These are phyloP conservation scores for Nymphicus hollandicus DNA, from an alignment of 2,113 vertebrate genomes.

Conservation along the genomic window DNA sequence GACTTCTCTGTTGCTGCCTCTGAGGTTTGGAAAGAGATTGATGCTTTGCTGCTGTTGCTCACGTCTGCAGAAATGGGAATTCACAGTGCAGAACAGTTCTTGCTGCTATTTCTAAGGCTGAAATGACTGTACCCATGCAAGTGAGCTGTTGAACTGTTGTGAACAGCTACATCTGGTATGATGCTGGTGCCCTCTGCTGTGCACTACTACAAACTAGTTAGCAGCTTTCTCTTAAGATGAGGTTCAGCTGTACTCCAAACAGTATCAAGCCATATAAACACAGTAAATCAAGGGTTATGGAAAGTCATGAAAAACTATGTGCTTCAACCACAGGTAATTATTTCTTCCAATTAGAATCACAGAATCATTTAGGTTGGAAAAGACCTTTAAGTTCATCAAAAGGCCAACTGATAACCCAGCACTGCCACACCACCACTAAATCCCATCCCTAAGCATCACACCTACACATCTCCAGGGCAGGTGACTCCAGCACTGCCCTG, in stretches of 20 bases:
- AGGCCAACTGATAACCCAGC: background rate
- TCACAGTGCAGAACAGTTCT: background rate
- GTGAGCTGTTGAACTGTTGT: accelerated
- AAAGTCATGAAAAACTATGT: background rate
- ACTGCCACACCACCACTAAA: background rate
- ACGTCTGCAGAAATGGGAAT: background rate
- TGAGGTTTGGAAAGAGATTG: background rate
- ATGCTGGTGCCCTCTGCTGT: constrained; percentile 42
- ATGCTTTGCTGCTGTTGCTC: background rate
- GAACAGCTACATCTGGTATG: background rate
- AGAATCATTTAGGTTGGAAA: background rate
- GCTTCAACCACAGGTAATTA: background rate
- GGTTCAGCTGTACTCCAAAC: background rate
- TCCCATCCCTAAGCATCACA: background rate
- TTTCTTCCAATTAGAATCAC: background rate
- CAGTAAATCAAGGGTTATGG: background rate
- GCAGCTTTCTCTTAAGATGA: background rate
- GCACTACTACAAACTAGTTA: background rate
- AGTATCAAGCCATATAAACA: background rate
- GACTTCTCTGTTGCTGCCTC: background rate
- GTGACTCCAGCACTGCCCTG: background rate
- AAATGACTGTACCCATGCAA: background rate
- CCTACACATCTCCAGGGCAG: background rate
- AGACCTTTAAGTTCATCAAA: background rate
- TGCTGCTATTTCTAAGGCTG: background rate